A percentile compares a stretch with the other conserved stretches of the same genome.
phyloP scores from a whole-genome alignment of 1,140 invertebrate species.

The Calliphora vicina region DNA sequence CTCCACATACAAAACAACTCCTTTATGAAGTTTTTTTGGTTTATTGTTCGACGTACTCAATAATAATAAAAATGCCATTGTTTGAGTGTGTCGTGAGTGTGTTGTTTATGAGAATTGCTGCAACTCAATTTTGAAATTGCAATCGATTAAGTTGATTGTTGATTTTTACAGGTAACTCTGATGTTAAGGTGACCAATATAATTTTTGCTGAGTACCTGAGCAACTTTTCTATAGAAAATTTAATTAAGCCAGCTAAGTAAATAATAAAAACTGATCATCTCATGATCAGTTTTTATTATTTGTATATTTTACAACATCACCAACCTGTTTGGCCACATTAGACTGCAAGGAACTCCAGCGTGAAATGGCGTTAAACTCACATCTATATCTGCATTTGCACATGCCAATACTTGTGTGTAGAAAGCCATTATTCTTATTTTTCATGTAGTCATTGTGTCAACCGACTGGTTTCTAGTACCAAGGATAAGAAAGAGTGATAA shows the following conservation, averaged over 20 bases:
- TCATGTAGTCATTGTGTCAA: background rate
- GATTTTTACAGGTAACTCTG: background rate
- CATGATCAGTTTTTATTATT: no score
- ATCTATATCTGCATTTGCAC: background rate
- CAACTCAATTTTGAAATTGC: constrained; percentile 13
- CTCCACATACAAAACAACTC: no score
- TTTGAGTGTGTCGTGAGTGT: background rate
- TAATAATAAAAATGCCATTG: background rate
- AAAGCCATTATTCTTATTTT: background rate
- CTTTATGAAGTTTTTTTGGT: background rate
- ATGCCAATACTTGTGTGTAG: background rate
- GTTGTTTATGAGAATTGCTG: background rate
- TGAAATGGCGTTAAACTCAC: background rate
- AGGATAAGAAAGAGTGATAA: background rate
- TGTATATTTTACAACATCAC: no score
- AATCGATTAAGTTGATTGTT: constrained; percentile 14
- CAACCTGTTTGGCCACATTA: background rate
- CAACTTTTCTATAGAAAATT: no score
- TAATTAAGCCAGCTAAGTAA: no score
- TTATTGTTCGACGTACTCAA: background rate
- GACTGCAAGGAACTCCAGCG: background rate
- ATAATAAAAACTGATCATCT: no score
- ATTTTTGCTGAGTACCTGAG: no score
- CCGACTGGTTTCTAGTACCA: background rate
- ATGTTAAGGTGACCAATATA: background rate